Conservation (phyloP, 2,113 vertebrate species). For the Myodes glareolus region DNA sequence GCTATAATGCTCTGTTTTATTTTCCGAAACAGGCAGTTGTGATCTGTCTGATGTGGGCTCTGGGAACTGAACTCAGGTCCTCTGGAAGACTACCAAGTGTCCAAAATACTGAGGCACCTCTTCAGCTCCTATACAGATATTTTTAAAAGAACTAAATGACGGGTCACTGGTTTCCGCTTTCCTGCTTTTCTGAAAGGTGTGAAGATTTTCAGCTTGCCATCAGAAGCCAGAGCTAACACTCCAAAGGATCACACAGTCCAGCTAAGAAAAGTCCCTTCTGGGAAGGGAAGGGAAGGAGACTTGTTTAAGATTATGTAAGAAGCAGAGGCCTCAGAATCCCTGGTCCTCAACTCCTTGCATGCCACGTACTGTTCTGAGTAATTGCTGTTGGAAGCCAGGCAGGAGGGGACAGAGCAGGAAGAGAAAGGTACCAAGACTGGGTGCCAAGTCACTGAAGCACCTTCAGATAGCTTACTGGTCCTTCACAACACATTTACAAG, state of each 20-base stretch:
- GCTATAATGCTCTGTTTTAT: neutral
- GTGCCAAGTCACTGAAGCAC: neutral
- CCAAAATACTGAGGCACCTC: neutral
- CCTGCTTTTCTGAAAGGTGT: neutral
- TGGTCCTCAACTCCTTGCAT: neutral
- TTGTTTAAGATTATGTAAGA: neutral
- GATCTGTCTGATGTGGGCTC: neutral
- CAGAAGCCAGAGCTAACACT: neutral
- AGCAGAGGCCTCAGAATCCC: conserved; percentile 12
- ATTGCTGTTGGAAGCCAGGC: neutral
- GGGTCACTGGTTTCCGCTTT: neutral
- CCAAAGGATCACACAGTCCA: neutral
- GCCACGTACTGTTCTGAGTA: neutral
- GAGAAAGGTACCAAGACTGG: neutral
- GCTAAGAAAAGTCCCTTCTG: no score
- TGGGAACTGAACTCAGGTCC: neutral
- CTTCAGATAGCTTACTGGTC: neutral
- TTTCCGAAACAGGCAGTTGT: neutral
- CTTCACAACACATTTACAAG: conserved; percentile 17
- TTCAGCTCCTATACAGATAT: neutral
- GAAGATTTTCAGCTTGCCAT: neutral
- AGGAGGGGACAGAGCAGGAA: neutral
- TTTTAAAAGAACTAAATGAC: conserved; percentile 34
- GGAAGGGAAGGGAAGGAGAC: neutral
- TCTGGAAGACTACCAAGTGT: neutral